Evolutionary conservation across 2,113 vertebrate genomes (phyloP).

Genomic region (Nyctereutes procyonoides): DNA sequence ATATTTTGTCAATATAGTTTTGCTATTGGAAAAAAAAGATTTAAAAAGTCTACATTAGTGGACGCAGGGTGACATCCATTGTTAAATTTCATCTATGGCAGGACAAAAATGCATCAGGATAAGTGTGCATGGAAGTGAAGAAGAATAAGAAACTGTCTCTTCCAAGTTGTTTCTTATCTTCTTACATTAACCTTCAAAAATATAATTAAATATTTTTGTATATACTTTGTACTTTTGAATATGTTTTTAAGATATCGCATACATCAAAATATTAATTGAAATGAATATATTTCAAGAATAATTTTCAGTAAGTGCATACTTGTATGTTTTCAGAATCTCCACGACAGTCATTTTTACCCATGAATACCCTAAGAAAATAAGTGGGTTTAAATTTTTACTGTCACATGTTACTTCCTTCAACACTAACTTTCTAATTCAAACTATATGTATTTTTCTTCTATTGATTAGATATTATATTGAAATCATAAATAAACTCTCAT

Average conservation of each 20-base stretch:
- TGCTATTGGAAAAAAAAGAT: not conserved
- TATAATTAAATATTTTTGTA: not conserved
- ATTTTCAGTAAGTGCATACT: not conserved
- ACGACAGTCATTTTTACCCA: not conserved
- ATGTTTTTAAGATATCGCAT: not conserved
- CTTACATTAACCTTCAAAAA: not conserved
- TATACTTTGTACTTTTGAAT: not conserved
- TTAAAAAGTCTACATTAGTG: not conserved
- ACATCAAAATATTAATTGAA: not conserved
- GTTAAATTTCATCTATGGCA: no score
- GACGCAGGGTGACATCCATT: not conserved
- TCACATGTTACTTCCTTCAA: not conserved
- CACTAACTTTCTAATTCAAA: not conserved
- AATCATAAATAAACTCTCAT: not conserved
- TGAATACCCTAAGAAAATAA: not conserved
- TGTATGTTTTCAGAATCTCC: not conserved
- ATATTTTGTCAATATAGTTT: not conserved
- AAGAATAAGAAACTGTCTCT: not conserved
- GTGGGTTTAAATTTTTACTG: not conserved
- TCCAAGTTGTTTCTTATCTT: not conserved
- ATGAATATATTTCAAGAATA: not conserved
- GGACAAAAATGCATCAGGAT: not conserved
- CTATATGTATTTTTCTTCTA: not conserved
- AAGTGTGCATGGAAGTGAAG: fast-evolving
- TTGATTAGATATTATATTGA: not conserved